phyloP scores from a whole-genome alignment of 2,797 vertebrate genomes.

The Galaxias olidus region DNA sequence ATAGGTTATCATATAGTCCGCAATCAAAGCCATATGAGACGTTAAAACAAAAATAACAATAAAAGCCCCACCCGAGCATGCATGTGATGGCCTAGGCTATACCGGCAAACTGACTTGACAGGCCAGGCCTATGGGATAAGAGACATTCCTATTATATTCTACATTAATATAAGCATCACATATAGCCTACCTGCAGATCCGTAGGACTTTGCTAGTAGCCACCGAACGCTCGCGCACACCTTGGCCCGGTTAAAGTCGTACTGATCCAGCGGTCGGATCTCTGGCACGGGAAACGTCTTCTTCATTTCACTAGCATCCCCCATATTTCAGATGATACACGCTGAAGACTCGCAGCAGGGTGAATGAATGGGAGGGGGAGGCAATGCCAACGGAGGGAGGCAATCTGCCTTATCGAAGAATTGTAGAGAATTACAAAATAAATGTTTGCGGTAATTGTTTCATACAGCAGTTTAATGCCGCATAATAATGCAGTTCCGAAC shows the following conservation, averaged over 20 bases:
- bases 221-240: slow-evolving; percentile 83
- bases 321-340: slow-evolving; percentile 64
- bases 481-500: too few species aligned
- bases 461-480: too few species aligned
- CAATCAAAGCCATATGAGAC: neutral
- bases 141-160: too few species aligned
- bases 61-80: slow-evolving; percentile 61
- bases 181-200: slow-evolving; percentile 79
- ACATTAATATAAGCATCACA: too few species aligned
- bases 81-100: neutral
- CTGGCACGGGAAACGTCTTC: slow-evolving; percentile 81
- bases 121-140: too few species aligned
- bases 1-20: too few species aligned
- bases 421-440: too few species aligned
- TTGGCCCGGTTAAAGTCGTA: slow-evolving; percentile 85
- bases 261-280: slow-evolving; percentile 87
- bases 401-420: neutral
- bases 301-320: slow-evolving; percentile 77
- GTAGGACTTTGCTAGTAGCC: slow-evolving; percentile 83
- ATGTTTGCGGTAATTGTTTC: too few species aligned
- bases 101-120: neutral
- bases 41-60: slow-evolving; percentile 13
- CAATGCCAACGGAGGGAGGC: neutral
- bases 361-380: neutral
- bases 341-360: neutral